These are phyloP conservation scores for Drosophila pallidifrons DNA, from an alignment of 1,140 invertebrate genomes.

Conservation along the genomic window DNA sequence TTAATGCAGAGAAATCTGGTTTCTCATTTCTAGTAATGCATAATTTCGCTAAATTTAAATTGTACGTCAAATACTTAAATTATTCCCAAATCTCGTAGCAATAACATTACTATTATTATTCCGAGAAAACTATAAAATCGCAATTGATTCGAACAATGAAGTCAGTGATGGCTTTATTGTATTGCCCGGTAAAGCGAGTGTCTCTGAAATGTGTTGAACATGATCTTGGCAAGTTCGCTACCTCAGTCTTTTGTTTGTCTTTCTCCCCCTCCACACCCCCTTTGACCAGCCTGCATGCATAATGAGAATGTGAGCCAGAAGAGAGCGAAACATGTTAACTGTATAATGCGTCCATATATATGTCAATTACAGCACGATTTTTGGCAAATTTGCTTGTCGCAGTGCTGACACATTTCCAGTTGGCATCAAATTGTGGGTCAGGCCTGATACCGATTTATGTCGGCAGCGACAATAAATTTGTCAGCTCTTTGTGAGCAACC, in stretches of 20 bases:
- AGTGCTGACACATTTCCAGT: constrained; percentile 67
- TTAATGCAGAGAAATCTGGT: not conserved
- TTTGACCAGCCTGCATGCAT: constrained; percentile 41
- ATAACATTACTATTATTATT: not conserved
- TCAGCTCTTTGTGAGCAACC: constrained; percentile 67
- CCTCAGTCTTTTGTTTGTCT: constrained; percentile 60
- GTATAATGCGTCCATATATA: constrained; percentile 67
- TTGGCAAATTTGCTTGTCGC: constrained; percentile 66
- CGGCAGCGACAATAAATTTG: constrained; percentile 77
- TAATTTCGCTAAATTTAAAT: not conserved
- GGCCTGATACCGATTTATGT: constrained; percentile 75
- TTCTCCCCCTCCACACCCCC: not conserved
- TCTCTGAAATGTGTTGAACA: constrained; percentile 8
- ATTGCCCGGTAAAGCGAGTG: not conserved
- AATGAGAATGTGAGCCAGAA: constrained; percentile 66
- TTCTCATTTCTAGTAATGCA: not conserved
- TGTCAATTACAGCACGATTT: constrained; percentile 81
- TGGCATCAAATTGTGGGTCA: constrained; percentile 48
- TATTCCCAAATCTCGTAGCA: not conserved
- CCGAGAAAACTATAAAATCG: constrained; percentile 2
- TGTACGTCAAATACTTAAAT: not conserved
- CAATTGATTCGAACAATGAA: constrained; percentile 6
- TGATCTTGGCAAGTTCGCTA: constrained; percentile 45
- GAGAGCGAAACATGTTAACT: constrained; percentile 26
- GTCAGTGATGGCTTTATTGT: not conserved